phyloP scores from a whole-genome alignment of 1,140 invertebrate genomes.

The Theocolax elegans region DNA sequence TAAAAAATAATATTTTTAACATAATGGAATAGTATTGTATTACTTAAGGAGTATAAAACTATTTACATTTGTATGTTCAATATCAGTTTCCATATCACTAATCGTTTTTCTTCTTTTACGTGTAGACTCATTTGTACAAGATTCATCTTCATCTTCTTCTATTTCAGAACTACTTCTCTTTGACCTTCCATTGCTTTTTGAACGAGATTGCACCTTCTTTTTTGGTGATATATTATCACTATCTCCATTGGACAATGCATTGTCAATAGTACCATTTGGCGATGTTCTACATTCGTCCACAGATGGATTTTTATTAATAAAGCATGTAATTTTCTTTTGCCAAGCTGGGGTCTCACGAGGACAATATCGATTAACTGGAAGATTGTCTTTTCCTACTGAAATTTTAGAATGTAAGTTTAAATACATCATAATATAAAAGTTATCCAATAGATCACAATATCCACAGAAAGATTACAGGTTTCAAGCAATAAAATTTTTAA shows the following conservation, averaged over 20 bases:
- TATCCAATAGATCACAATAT: background rate
- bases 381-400: constrained; percentile 20
- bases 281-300: background rate
- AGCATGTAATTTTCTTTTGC: constrained; percentile 38
- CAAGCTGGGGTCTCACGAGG: constrained; percentile 33
- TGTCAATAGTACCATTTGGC: background rate
- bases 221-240: background rate
- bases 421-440: background rate
- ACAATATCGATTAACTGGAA: constrained; percentile 34
- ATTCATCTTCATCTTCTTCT: constrained; percentile 1
- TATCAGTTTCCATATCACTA: background rate
- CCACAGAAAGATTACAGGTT: background rate
- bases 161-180: constrained; percentile 15
- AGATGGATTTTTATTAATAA: constrained; percentile 13
- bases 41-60: background rate
- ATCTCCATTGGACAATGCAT: background rate
- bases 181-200: too few species aligned
- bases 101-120: background rate
- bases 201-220: too few species aligned
- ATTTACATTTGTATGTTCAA: background rate
- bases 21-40: background rate
- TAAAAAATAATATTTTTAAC: background rate
- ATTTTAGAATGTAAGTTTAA: too few species aligned
- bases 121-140: background rate
- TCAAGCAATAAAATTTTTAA: too few species aligned